A percentile compares a stretch with the other conserved stretches of the same genome.
Evolutionary conservation across 2,888 invertebrate genomes (phyloP).

Genomic region (Drosophila fungiperda): DNA sequence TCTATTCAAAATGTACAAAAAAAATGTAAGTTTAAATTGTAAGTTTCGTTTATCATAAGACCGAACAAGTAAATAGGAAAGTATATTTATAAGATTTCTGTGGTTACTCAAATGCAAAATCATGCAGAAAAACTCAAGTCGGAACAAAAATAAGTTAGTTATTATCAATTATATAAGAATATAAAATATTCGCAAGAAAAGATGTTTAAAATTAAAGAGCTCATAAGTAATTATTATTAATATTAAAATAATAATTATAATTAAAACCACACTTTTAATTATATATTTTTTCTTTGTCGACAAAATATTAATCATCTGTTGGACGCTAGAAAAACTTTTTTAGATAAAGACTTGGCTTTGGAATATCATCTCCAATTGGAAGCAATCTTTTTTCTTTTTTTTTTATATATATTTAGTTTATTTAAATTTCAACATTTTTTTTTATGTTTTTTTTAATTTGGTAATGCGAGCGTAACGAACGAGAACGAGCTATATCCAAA

Average conservation of each 20-base stretch:
- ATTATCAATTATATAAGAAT: too few relatives aligned
- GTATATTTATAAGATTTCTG: background rate
- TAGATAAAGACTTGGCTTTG: background rate
- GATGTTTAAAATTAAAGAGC: background rate
- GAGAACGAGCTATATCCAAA: conserved; percentile 1
- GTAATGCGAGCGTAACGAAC: conserved; percentile 3
- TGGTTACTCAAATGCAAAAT: background rate
- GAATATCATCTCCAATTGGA: background rate
- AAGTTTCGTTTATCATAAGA: too few relatives aligned
- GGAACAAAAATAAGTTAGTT: background rate
- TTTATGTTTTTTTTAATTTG: background rate
- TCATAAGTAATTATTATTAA: background rate
- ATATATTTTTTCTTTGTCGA: background rate
- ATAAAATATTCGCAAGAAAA: background rate
- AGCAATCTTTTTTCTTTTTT: background rate
- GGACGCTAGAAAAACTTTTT: background rate
- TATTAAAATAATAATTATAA: too few relatives aligned
- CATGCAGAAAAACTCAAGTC: background rate
- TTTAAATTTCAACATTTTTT: background rate
- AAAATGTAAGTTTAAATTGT: too few relatives aligned
- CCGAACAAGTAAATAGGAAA: too few relatives aligned
- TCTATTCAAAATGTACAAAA: too few relatives aligned
- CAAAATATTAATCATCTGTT: background rate
- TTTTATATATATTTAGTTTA: background rate
- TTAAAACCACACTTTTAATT: background rate